Evolutionary conservation across 2,113 vertebrate genomes (phyloP).

Genomic region (Leucopternis melanops): DNA sequence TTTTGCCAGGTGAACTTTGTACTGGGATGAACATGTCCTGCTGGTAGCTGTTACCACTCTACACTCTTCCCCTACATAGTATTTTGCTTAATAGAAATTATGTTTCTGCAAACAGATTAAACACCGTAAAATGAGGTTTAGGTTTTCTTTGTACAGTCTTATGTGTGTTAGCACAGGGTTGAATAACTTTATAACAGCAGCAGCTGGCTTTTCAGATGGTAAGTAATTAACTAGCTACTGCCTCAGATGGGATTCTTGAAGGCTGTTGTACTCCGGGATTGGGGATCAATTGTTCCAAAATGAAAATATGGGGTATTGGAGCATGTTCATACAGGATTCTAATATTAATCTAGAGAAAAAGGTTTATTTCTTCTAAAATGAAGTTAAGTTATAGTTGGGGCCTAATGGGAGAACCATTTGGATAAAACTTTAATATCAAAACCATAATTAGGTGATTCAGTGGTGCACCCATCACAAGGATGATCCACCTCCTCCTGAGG

Average conservation of each 20-base stretch:
- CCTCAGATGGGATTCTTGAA: background rate
- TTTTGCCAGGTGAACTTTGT: background rate
- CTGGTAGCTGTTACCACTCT: background rate
- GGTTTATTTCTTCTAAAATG: background rate
- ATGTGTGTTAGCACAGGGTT: background rate
- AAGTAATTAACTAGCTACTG: background rate
- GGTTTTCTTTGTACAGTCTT: background rate
- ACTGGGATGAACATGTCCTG: background rate
- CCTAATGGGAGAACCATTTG: background rate
- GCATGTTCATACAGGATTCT: background rate
- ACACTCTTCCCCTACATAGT: background rate
- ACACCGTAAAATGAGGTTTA: background rate
- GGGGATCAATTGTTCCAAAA: background rate
- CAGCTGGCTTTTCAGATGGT: background rate
- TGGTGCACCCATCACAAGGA: slow-evolving; percentile 99
- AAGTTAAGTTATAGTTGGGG: background rate
- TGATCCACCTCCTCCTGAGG: slow-evolving; percentile 96
- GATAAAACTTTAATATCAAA: background rate
- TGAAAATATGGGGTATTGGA: background rate
- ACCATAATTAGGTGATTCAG: slow-evolving; percentile 87
- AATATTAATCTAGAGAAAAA: background rate
- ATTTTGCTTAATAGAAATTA: background rate
- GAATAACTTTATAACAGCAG: background rate
- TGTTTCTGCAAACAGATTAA: background rate
- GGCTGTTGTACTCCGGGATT: background rate